These are phyloP conservation scores for Okapia johnstoni DNA, from an alignment of 2,113 vertebrate species.

Conservation along the genomic window DNA sequence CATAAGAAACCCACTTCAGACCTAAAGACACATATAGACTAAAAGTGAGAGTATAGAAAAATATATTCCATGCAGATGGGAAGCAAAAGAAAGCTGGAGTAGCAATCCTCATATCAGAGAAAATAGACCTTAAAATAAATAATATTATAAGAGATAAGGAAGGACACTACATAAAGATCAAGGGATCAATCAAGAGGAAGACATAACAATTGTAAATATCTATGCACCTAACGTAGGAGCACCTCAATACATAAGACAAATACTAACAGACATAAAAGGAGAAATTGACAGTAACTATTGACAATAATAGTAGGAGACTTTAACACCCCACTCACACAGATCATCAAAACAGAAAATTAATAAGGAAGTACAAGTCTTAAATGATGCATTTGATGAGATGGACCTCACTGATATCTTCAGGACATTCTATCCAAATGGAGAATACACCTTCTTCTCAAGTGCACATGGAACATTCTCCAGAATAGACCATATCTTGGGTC, in stretches of 20 bases:
- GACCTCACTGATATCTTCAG: not conserved
- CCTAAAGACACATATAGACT: not conserved
- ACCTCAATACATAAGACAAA: not conserved
- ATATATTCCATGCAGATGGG: not conserved
- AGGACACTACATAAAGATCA: not conserved
- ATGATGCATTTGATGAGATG: not conserved
- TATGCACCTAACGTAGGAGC: too few species aligned
- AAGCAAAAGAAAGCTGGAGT: not conserved
- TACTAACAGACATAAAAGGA: not conserved
- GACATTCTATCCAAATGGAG: not conserved
- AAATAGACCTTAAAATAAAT: not conserved
- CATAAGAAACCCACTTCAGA: not conserved
- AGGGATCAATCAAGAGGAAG: not conserved
- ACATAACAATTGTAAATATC: not conserved
- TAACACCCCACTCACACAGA: not conserved
- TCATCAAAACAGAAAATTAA: not conserved
- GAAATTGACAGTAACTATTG: not conserved
- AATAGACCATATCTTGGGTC: not conserved
- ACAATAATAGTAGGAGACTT: not conserved
- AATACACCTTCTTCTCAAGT: not conserved
- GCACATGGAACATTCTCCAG: not conserved
- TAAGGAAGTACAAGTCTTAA: not conserved
- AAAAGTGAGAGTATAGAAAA: not conserved
- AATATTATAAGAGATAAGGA: not conserved
- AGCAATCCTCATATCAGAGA: not conserved